These are phyloP conservation scores for Coenonympha glycerion DNA, from an alignment of 2,888 invertebrate genomes.

Conservation along the genomic window DNA sequence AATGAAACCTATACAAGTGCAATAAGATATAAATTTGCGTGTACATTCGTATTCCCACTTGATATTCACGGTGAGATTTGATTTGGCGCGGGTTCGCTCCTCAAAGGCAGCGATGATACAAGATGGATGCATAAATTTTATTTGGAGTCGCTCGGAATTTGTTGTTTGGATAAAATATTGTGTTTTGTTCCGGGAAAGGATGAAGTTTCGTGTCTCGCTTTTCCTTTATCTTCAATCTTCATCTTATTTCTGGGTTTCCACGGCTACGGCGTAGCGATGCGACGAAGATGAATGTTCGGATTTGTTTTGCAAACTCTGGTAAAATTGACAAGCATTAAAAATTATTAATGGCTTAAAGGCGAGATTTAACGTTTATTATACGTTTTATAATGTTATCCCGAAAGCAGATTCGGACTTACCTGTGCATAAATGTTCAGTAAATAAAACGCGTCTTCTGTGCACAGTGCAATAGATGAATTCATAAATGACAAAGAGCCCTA, in stretches of 20 bases:
- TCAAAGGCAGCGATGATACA: conserved; percentile 18
- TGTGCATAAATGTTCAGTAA: too few species aligned
- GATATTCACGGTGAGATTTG: conserved; percentile 25
- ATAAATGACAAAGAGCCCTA: too few species aligned
- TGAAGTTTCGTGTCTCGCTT: conserved; percentile 1
- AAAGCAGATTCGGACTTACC: too few species aligned
- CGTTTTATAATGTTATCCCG: too few species aligned
- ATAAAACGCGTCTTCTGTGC: too few species aligned
- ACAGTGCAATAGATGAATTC: too few species aligned
- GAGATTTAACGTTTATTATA: too few species aligned
- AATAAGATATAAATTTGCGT: conserved; percentile 11
- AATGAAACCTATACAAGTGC: neutral
- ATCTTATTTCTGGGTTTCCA: neutral
- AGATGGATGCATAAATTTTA: conserved; percentile 14
- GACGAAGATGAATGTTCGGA: neutral
- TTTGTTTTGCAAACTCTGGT: neutral
- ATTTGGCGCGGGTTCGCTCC: conserved; percentile 16
- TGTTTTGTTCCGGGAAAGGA: conserved; percentile 7
- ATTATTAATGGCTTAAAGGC: too few species aligned
- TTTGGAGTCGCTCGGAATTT: conserved; percentile 14
- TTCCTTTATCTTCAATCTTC: neutral
- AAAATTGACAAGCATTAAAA: neutral
- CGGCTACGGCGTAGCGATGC: neutral
- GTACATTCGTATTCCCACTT: conserved; percentile 5
- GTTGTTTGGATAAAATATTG: conserved; percentile 16